Evolutionary conservation across 2,888 invertebrate species (phyloP).

Genomic region (Xanthorhoe designata): DNA sequence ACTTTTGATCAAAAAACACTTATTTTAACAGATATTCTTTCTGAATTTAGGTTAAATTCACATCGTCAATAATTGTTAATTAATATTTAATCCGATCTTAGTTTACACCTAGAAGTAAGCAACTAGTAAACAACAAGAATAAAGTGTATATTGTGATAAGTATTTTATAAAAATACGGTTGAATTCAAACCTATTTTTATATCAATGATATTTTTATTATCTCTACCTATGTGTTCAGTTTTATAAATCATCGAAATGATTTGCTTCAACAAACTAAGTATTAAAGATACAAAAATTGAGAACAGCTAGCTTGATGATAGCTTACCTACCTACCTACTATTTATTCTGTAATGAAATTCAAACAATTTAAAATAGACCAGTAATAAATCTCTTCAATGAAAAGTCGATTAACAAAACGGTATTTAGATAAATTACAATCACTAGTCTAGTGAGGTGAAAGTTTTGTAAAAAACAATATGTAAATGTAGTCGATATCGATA

Average conservation of each 20-base stretch:
- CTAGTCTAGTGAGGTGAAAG: constrained; percentile 67
- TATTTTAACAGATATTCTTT: constrained; percentile 21
- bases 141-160: too few species aligned
- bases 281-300: too few species aligned
- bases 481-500: constrained; percentile 68
- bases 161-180: too few species aligned
- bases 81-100: too few species aligned
- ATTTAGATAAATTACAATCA: constrained; percentile 34
- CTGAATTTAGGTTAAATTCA: constrained; percentile 10
- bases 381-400: constrained; percentile 35
- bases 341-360: background rate
- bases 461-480: constrained; percentile 67
- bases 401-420: constrained; percentile 42
- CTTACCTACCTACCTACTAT: background rate
- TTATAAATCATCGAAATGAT: too few species aligned
- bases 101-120: too few species aligned
- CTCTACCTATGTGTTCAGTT: too few species aligned
- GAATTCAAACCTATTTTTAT: too few species aligned
- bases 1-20: constrained; percentile 55
- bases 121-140: too few species aligned
- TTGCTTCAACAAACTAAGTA: too few species aligned
- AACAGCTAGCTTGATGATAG: too few species aligned
- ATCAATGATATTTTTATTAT: too few species aligned
- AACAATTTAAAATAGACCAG: constrained; percentile 21
- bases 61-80: constrained; percentile 23